Conservation (phyloP, 2,113 vertebrate species). For the Hemiscyllium ocellatum region DNA sequence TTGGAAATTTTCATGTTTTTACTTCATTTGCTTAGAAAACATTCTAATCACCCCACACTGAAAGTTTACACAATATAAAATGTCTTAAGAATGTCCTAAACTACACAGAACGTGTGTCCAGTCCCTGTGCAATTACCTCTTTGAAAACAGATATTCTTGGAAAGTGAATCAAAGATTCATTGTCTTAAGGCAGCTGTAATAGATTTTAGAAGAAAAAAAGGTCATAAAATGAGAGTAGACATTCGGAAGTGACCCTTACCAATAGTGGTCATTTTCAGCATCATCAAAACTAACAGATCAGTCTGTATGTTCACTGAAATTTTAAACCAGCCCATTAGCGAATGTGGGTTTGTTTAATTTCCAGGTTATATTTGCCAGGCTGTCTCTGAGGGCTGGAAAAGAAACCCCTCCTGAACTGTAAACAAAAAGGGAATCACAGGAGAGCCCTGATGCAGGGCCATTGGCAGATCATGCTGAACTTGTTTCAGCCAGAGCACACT, state of each 20-base stretch:
- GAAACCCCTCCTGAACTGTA: slow-evolving; percentile 56
- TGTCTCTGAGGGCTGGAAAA: slow-evolving; percentile 48
- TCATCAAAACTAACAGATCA: slow-evolving; percentile 38
- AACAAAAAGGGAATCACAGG: slow-evolving; percentile 60
- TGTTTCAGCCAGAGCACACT: slow-evolving; percentile 63
- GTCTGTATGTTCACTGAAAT: slow-evolving; percentile 36
- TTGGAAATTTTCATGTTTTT: slow-evolving; percentile 17
- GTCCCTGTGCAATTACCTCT: slow-evolving; percentile 20
- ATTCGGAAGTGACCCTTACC: slow-evolving; percentile 37
- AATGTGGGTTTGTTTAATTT: slow-evolving; percentile 55
- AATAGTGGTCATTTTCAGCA: slow-evolving; percentile 36
- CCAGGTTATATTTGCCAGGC: slow-evolving; percentile 55
- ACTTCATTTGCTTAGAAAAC: slow-evolving; percentile 22
- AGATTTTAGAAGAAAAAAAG: slow-evolving; percentile 33
- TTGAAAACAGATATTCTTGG: slow-evolving; percentile 37
- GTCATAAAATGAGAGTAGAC: slow-evolving; percentile 38
- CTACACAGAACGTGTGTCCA: slow-evolving; percentile 2
- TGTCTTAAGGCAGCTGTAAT: slow-evolving; percentile 37
- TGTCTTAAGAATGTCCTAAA: neutral
- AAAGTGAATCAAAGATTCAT: slow-evolving; percentile 37
- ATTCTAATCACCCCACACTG: slow-evolving; percentile 5
- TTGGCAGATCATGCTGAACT: slow-evolving; percentile 64
- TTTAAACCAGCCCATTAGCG: slow-evolving; percentile 38
- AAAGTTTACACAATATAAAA: slow-evolving; percentile 1
- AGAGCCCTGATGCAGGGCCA: slow-evolving; percentile 50